Evolutionary conservation across 2,113 vertebrate genomes (phyloP).

Genomic region (Eleginops maclovinus): DNA sequence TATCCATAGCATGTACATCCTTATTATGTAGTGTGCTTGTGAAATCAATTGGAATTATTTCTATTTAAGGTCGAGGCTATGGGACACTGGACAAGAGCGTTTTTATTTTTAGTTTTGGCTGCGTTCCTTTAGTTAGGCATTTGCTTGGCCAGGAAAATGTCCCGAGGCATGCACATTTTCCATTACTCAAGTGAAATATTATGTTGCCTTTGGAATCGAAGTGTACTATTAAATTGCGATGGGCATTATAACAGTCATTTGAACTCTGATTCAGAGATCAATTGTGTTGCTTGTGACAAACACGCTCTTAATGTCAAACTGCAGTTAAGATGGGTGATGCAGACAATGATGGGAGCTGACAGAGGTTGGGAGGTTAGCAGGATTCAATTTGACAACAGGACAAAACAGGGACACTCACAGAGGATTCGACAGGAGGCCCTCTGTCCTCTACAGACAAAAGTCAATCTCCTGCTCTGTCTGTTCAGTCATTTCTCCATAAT

Average conservation of each 20-base stretch:
- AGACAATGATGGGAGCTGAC: constrained; percentile 64
- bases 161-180: not conserved
- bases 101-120: constrained; percentile 3
- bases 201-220: not conserved
- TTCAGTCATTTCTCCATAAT: too few species aligned
- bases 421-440: constrained; percentile 28
- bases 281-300: constrained; percentile 1
- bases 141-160: not conserved
- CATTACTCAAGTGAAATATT: not conserved
- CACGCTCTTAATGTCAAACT: not conserved
- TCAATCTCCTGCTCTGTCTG: too few species aligned
- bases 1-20: too few species aligned
- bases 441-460: constrained; percentile 45
- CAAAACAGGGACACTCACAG: constrained; percentile 29
- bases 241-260: not conserved
- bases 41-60: not conserved
- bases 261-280: not conserved
- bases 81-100: not conserved
- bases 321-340: not conserved
- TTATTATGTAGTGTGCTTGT: not conserved
- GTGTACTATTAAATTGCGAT: not conserved
- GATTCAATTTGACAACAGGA: constrained; percentile 55
- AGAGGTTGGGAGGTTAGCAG: constrained; percentile 47
- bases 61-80: too few species aligned
- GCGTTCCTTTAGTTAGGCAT: not conserved